Evolutionary conservation across 1,140 invertebrate genomes (phyloP), one percentile per base, ranked within the genome.

Genomic region (Drosophila neocordata): DNA sequence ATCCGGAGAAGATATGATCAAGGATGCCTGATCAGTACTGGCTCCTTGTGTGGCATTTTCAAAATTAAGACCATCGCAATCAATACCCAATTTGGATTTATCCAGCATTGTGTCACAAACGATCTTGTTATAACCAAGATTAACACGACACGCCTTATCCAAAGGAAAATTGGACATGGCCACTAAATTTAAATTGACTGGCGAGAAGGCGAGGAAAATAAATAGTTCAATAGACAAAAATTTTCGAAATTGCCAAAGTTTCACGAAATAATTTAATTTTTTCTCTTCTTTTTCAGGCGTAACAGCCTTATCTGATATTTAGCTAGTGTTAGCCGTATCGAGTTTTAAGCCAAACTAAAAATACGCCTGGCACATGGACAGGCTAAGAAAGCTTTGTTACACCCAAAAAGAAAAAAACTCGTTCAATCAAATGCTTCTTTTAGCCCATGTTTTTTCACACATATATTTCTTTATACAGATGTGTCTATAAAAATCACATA

Each of bases 101-200:
- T 92, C 88, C 67, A 93, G 83, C 37, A 95, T 92, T 1, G 93
- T 92, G 68, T 93, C 92, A 70, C 95, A 95, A 57, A 94, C 92
- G n/a, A 93, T 90, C 22, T 92, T 91, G 55, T 92, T 92, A 58
- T 93, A 94, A 3, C 92, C 90, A 1, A 94, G 92, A 88, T 95
- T 95, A 0, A 95, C 94, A 37, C 94, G 92, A 75, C 95, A 95
- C 0, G 95, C 93, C 78, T 93, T 93, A 65, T 94, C 93, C 41
- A 94, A 79, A 13, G 92, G 92, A 38, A 94, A 91, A 87, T 94
- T 93, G 71, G 92, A 90, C 61, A 92, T 92, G 34, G 92, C 92
- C 56, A 93, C 74, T 24, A 80, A 82, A 31, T 92, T 89, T 72
- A 93, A 91, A 1, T 92, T 89, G 41, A 92, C 92, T 3, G 93